Evolutionary conservation across 2,888 invertebrate species (phyloP).

Genomic region (Hybos culiciformis): DNA sequence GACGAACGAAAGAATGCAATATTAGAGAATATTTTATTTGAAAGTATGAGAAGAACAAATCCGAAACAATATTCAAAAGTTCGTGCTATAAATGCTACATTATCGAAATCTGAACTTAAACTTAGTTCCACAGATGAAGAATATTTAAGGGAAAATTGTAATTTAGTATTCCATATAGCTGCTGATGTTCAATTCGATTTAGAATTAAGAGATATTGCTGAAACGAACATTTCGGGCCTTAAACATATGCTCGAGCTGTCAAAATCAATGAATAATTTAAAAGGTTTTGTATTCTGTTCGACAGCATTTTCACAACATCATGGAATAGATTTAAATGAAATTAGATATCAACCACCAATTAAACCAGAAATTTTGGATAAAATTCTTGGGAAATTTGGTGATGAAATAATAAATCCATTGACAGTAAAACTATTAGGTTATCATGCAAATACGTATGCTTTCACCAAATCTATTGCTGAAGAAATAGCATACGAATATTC

Average conservation of each 20-base stretch:
- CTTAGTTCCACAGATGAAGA: conserved; percentile 8
- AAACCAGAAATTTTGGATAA: background rate
- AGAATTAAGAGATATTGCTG: conserved; percentile 28
- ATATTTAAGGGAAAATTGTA: conserved; percentile 18
- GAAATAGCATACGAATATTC: background rate
- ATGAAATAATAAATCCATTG: background rate
- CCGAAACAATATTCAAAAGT: conserved; percentile 10
- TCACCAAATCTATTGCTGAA: conserved; percentile 1
- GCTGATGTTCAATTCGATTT: conserved; percentile 42
- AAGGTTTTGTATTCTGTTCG: conserved; percentile 38
- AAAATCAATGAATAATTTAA: conserved; percentile 10
- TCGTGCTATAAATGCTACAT: conserved; percentile 9
- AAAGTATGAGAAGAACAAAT: background rate
- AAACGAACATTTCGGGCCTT: conserved; percentile 15
- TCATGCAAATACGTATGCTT: background rate
- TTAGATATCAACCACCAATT: background rate
- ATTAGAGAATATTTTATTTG: background rate
- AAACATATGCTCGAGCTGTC: conserved; percentile 12
- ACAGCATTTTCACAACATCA: conserved; percentile 45
- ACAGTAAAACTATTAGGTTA: background rate
- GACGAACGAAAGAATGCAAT: background rate
- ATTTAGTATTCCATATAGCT: conserved; percentile 42
- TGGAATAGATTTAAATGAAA: conserved; percentile 12
- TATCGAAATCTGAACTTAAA: conserved; percentile 4
- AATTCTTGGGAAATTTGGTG: background rate